Conservation (phyloP, 2,113 vertebrate genomes). For the Corythornis cristatus region DNA sequence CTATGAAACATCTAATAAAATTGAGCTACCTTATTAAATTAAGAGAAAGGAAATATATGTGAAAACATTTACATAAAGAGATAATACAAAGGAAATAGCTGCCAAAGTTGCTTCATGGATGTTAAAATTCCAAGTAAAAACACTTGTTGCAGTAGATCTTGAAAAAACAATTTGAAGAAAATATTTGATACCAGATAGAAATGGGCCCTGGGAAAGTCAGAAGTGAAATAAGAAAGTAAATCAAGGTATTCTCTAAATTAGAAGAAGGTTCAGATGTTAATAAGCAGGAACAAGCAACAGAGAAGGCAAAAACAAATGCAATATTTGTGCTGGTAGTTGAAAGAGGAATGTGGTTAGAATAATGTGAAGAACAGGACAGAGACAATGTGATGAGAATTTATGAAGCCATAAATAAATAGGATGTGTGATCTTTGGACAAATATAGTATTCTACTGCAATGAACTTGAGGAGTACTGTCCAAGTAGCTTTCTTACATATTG, state of each 20-base stretch:
- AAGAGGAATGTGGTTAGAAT: background rate
- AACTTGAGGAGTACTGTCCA: background rate
- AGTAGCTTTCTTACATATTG: background rate
- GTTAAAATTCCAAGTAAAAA: background rate
- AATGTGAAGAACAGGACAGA: background rate
- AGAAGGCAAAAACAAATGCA: background rate
- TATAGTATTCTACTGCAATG: background rate
- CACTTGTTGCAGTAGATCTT: background rate
- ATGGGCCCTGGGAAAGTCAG: background rate
- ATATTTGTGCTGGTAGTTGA: background rate
- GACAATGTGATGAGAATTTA: background rate
- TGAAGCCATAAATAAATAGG: background rate
- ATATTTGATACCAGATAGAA: background rate
- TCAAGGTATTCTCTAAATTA: background rate
- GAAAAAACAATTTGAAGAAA: background rate
- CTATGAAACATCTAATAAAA: background rate
- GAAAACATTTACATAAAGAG: background rate
- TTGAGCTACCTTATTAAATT: background rate
- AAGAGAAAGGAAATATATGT: background rate
- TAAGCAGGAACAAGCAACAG: background rate
- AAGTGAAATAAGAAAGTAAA: background rate
- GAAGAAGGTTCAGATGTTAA: background rate
- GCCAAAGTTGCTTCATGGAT: background rate
- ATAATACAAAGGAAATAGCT: background rate
- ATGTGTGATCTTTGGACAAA: background rate